Percentiles rank a stretch among this genome's conserved stretches.
Conservation (phyloP, 2,888 invertebrate genomes). For the Chydorus sphaericus region DNA sequence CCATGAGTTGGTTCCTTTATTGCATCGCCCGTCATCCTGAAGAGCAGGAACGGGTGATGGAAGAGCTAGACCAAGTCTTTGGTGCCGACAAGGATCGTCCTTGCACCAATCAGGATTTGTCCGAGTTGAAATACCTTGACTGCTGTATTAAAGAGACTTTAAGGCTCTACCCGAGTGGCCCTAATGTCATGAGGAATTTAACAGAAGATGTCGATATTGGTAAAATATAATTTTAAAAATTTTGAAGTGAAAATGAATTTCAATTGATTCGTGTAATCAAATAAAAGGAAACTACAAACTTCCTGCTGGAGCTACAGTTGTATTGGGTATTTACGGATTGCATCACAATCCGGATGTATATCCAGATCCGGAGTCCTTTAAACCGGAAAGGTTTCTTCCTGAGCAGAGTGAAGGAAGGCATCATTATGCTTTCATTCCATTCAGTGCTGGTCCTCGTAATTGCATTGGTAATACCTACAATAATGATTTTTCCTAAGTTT, state of each 20-base stretch:
- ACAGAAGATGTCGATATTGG: conserved; percentile 44
- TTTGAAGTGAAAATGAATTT: neutral
- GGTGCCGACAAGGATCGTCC: conserved; percentile 52
- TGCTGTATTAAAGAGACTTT: conserved; percentile 65
- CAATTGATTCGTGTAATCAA: conserved; percentile 17
- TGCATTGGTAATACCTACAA: conserved; percentile 15
- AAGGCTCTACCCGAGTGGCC: conserved; percentile 64
- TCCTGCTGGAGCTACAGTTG: conserved; percentile 52
- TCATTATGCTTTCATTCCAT: conserved; percentile 30
- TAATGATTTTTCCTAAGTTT: neutral
- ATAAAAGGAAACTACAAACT: conserved; percentile 37
- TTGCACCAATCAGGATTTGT: conserved; percentile 61
- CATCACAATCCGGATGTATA: conserved; percentile 36
- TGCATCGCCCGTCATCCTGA: conserved; percentile 36
- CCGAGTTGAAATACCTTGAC: conserved; percentile 75
- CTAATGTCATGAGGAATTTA: conserved; percentile 55
- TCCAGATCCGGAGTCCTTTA: conserved; percentile 35
- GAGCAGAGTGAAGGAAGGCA: conserved; percentile 25
- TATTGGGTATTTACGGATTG: conserved; percentile 34
- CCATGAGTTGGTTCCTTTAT: conserved; percentile 37
- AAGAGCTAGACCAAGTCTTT: conserved; percentile 59
- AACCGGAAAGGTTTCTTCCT: conserved; percentile 36
- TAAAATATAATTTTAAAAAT: neutral
- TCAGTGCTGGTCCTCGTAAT: conserved; percentile 31
- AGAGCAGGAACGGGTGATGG: conserved; percentile 43